A percentile compares a stretch with the other conserved stretches of the same genome.
phyloP scores from a whole-genome alignment of 2,888 invertebrate genomes.

The Cheiracanthium punctorium region DNA sequence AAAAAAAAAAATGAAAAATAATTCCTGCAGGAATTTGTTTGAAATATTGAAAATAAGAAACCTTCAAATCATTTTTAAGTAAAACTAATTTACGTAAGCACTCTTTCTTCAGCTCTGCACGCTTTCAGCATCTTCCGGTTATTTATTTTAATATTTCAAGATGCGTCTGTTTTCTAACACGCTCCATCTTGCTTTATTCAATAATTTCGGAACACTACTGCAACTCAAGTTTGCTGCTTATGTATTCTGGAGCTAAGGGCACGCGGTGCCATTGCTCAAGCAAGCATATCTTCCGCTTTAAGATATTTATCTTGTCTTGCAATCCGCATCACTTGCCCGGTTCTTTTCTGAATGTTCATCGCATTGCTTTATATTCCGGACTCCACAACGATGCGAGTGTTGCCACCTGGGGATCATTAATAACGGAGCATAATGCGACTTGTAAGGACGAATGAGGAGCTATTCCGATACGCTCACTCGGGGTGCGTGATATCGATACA shows the following conservation, averaged over 20 bases:
- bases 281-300: neutral
- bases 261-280: neutral
- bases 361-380: slow-evolving; percentile 36
- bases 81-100: no score
- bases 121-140: no score
- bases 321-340: neutral
- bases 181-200: neutral
- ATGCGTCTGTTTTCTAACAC: no score
- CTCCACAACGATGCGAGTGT: slow-evolving; percentile 47
- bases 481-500: slow-evolving; percentile 45
- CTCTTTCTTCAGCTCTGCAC: no score
- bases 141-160: no score
- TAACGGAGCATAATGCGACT: slow-evolving; percentile 53
- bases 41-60: no score
- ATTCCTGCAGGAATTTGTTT: no score
- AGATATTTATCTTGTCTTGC: neutral
- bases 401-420: slow-evolving; percentile 62
- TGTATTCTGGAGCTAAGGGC: neutral
- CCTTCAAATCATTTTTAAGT: no score
- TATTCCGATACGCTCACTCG: slow-evolving; percentile 20
- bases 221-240: neutral
- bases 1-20: no score
- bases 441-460: slow-evolving; percentile 36
- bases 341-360: neutral
- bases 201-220: neutral